Evolutionary conservation across 2,113 vertebrate species (phyloP).

Genomic region (Ifrita kowaldi): DNA sequence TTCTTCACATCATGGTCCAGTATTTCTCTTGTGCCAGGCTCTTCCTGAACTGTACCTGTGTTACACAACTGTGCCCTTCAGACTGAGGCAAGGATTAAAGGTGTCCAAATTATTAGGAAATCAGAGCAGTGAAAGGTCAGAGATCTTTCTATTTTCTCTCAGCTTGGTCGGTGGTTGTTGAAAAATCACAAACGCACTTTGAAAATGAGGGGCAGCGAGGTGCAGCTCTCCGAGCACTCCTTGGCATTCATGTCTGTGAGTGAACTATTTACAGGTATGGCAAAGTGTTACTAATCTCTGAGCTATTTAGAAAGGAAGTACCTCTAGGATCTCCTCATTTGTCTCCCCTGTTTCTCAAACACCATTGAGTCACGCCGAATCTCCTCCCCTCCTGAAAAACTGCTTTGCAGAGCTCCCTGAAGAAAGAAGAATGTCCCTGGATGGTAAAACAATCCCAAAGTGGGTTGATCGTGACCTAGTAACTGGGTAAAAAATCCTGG

Average conservation of each 20-base stretch:
- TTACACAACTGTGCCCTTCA: conserved; percentile 46
- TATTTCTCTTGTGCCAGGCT: neutral
- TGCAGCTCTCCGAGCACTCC: neutral
- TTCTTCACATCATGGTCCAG: neutral
- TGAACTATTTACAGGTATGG: conserved; percentile 34
- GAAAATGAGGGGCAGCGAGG: neutral
- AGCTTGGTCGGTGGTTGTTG: neutral
- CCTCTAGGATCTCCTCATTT: conserved; percentile 49
- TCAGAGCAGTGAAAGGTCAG: conserved; percentile 63
- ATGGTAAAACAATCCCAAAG: neutral
- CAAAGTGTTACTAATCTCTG: conserved; percentile 44
- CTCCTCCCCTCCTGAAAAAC: conserved; percentile 10
- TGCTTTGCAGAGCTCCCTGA: neutral
- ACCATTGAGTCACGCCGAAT: neutral
- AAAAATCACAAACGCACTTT: neutral
- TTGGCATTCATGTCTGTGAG: neutral
- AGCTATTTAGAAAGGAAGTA: conserved; percentile 59
- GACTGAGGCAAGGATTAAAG: conserved; percentile 57
- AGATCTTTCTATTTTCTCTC: conserved; percentile 57
- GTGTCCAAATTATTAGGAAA: conserved; percentile 73
- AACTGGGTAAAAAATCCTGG: neutral
- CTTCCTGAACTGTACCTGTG: conserved; percentile 16
- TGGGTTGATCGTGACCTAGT: neutral
- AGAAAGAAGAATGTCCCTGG: neutral
- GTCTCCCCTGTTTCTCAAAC: conserved; percentile 43